A percentile compares a stretch with the other conserved stretches of the same genome.
Conservation (phyloP, 2,888 invertebrate species). For the Lottia gigantea region DNA sequence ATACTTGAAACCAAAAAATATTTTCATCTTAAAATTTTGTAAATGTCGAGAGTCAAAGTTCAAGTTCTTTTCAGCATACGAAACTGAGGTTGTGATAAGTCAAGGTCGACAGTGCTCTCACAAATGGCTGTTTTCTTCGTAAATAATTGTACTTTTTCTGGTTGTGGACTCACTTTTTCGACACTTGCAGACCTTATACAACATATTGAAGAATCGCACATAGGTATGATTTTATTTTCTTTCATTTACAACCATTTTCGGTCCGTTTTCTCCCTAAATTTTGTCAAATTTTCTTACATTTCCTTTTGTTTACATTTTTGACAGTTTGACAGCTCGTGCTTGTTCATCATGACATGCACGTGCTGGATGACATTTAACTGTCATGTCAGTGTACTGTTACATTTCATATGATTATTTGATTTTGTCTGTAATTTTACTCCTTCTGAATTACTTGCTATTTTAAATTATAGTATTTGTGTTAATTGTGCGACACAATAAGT, state of each 20-base stretch:
- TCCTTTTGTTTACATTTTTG: constrained; percentile 33
- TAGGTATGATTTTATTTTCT: constrained; percentile 75
- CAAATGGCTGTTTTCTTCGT: constrained; percentile 88
- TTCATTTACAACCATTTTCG: background rate
- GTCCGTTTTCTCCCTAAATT: background rate
- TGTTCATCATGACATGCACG: constrained; percentile 19
- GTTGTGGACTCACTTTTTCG: constrained; percentile 86
- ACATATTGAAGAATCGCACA: constrained; percentile 88
- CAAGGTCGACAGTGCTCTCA: constrained; percentile 19
- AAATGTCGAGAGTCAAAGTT: no score
- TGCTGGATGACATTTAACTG: constrained; percentile 16
- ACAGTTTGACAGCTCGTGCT: background rate
- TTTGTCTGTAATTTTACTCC: no score
- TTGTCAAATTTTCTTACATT: background rate
- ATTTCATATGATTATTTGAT: background rate
- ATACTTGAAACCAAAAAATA: no score
- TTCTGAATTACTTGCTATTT: no score
- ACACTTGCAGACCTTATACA: constrained; percentile 84
- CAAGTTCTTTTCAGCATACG: no score
- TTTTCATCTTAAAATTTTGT: no score
- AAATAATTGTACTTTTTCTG: constrained; percentile 89
- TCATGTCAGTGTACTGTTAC: background rate
- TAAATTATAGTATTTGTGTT: no score
- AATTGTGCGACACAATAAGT: no score
- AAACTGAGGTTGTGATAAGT: no score